Evolutionary conservation across 2,888 invertebrate genomes (phyloP).

Genomic region (Pemphredon lugubris): DNA sequence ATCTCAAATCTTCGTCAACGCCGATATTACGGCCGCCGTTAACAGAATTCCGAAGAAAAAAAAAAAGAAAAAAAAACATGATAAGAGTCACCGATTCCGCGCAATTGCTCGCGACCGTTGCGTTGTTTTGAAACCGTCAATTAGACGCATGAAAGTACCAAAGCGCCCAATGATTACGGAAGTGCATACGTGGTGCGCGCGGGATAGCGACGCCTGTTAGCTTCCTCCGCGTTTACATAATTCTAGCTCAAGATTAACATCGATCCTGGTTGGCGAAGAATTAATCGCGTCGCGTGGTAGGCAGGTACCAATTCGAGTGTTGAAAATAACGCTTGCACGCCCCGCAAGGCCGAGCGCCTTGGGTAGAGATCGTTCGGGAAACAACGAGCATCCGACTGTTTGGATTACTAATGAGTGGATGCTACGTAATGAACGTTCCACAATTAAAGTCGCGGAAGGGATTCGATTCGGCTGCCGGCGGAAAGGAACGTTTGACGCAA

Average conservation of each 20-base stretch:
- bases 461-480: background rate
- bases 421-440: conserved; percentile 33
- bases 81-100: conserved; percentile 2
- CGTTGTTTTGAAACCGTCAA: background rate
- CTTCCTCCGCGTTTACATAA: conserved; percentile 43
- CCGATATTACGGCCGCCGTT: background rate
- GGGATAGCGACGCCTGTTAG: background rate
- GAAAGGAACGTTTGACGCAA: background rate
- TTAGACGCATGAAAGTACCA: conserved; percentile 36
- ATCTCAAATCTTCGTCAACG: conserved; percentile 11
- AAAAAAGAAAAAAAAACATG: too few relatives aligned
- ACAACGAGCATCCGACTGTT: conserved; percentile 36
- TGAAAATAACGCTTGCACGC: conserved; percentile 43
- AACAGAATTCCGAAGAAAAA: conserved; percentile 6
- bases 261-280: conserved; percentile 41
- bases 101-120: conserved; percentile 24
- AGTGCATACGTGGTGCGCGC: conserved; percentile 11
- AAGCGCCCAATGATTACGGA: conserved; percentile 40
- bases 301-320: conserved; percentile 16
- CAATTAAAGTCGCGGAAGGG: conserved; percentile 26
- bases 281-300: conserved; percentile 41
- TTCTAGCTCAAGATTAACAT: conserved; percentile 46
- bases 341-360: conserved; percentile 25
- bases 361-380: conserved; percentile 27
- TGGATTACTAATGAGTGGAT: conserved; percentile 47